Percentiles rank a stretch among this genome's conserved stretches.
These are phyloP conservation scores for Paramisgurnus dabryanus DNA, from an alignment of 2,113 vertebrate genomes.

Conservation along the genomic window DNA sequence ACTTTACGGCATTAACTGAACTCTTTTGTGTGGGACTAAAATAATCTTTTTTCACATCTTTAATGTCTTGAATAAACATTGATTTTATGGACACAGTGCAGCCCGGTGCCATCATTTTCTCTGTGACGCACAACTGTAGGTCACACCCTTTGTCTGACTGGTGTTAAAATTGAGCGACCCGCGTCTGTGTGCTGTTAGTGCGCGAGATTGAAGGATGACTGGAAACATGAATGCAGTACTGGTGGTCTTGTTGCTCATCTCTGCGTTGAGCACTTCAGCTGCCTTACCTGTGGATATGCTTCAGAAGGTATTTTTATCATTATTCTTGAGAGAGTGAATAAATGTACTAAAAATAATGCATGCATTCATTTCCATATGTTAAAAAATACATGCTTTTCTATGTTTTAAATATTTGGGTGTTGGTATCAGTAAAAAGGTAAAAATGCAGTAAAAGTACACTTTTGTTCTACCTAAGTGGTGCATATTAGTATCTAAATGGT, in stretches of 20 bases:
- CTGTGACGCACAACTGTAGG: background rate
- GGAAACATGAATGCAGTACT: constrained; percentile 37
- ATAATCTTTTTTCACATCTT: constrained; percentile 26
- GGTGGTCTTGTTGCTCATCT: constrained; percentile 40
- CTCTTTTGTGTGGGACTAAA: constrained; percentile 35
- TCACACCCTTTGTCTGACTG: constrained; percentile 20
- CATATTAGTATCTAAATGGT: background rate
- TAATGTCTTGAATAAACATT: constrained; percentile 52
- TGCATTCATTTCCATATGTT: background rate
- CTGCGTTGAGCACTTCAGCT: constrained; percentile 8
- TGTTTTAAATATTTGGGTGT: too few relatives aligned
- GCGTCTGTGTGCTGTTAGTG: background rate
- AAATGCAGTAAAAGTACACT: too few relatives aligned
- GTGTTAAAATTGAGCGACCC: constrained; percentile 15
- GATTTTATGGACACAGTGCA: constrained; percentile 18
- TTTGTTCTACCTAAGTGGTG: too few relatives aligned
- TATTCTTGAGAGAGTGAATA: background rate
- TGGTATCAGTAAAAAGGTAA: too few relatives aligned
- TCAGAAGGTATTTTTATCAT: constrained; percentile 19
- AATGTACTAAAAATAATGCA: background rate
- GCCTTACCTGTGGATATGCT: constrained; percentile 32
- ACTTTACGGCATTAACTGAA: constrained; percentile 40
- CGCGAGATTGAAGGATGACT: background rate
- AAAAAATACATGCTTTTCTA: too few relatives aligned
- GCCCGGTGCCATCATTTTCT: constrained; percentile 14